Evolutionary conservation across 2,113 vertebrate species (phyloP), one percentile per base, ranked within the genome.

Genomic region (Morone chrysops): DNA sequence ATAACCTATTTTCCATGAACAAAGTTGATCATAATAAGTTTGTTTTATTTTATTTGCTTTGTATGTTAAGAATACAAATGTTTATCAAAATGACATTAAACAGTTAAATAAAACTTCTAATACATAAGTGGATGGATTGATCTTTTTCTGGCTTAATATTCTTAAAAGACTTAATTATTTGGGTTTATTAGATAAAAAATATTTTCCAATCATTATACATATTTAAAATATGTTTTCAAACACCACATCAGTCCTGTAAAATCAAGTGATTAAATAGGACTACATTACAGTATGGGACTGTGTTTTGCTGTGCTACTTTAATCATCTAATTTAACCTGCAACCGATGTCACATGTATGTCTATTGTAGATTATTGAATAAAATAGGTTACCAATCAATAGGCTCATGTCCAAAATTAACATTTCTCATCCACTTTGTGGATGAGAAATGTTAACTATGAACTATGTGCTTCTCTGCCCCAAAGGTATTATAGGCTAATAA

Each of bases 351-450:
- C n/a, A n/a, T 9, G 31, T 25, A 50, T 5, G 6, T 17, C 4
- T 13, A 48, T 8, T 50, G 47, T 80, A 18, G 31, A 60, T 13
- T 18, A 73, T 51, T 69, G 7, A 78, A 63, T 53, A 48, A 50
- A 3, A 31, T 20, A 25, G 9, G 4, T 14, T 20, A 41, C 9
- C 20, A 53, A 71, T 76, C 14, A 70, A n/a, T 63, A 31, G 1
- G 1, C 10, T 25, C 6, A 63, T 48, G 10, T 8, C 45, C 12
- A 59, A 63, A 59, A 40, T 61, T 22, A 11, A 71, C 61, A 67
- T 53, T 50, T 56, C 14, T 31, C 7, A 41, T 50, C 45, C 45
- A 70, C 10, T 54, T 78, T n/a, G n/a, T n/a, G n/a, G n/a, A n/a
- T n/a, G n/a, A n/a, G n/a, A n/a, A n/a, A n/a, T n/a, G n/a, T n/a